Evolutionary conservation across 2,888 invertebrate species (phyloP).

Genomic region (Melikaiella ostensackeni): DNA sequence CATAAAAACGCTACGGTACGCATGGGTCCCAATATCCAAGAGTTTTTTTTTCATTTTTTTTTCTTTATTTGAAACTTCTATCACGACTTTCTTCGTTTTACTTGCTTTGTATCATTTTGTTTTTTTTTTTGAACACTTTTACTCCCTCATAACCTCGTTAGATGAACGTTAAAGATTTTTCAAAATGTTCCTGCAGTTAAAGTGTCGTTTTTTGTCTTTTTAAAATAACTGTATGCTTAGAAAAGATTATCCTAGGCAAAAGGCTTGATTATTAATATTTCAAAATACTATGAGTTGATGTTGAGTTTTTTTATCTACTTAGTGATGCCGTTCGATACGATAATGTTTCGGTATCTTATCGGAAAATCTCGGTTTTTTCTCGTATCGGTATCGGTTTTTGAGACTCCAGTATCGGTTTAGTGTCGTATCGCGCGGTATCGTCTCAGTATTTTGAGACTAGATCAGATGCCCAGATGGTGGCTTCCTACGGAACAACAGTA

Average conservation of each 20-base stretch:
- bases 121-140: slow-evolving; percentile 47
- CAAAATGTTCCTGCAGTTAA: slow-evolving; percentile 41
- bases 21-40: slow-evolving; percentile 69
- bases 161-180: slow-evolving; percentile 36
- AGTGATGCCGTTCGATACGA: too few relatives aligned
- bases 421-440: too few relatives aligned
- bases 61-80: slow-evolving; percentile 16
- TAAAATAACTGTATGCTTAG: slow-evolving; percentile 23
- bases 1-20: slow-evolving; percentile 62
- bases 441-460: too few relatives aligned
- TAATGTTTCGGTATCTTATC: too few relatives aligned
- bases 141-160: slow-evolving; percentile 6
- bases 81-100: slow-evolving; percentile 47
- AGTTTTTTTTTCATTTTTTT: slow-evolving; percentile 16
- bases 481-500: too few relatives aligned
- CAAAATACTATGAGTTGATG: not conserved
- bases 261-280: not conserved
- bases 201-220: slow-evolving; percentile 24
- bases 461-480: too few relatives aligned
- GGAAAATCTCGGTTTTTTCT: too few relatives aligned
- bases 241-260: not conserved
- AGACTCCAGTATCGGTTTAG: too few relatives aligned
- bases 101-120: slow-evolving; percentile 40
- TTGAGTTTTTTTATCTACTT: too few relatives aligned
- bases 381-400: too few relatives aligned